Evolutionary conservation across 2,797 vertebrate species (phyloP).

Genomic region (Chelon auratus): DNA sequence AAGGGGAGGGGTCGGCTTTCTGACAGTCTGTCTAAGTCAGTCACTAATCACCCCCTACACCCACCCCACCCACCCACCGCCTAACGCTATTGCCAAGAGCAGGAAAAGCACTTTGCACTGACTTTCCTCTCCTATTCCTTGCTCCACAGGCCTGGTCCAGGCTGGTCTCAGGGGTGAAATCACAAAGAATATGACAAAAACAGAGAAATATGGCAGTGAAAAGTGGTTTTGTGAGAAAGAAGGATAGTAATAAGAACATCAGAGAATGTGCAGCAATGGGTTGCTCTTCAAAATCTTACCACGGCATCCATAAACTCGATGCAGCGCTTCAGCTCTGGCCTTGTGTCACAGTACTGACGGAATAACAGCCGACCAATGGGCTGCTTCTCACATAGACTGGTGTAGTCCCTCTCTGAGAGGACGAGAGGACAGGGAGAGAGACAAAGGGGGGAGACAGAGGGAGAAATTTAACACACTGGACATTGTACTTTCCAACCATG

Average conservation of each 20-base stretch:
- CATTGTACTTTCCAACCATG: neutral
- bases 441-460: conserved; percentile 1
- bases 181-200: conserved; percentile 34
- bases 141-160: conserved; percentile 27
- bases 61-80: conserved; percentile 54
- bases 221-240: conserved; percentile 3
- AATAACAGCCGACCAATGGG: conserved; percentile 94
- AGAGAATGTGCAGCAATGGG: conserved; percentile 1
- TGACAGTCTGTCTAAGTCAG: conserved; percentile 73
- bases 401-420: conserved; percentile 89
- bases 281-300: conserved; percentile 58
- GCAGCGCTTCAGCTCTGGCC: conserved; percentile 87
- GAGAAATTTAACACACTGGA: neutral
- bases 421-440: neutral
- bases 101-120: conserved; percentile 42
- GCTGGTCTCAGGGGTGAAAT: conserved; percentile 32
- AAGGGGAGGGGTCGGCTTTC: conserved; percentile 62
- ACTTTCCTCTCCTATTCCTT: conserved; percentile 29
- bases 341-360: conserved; percentile 92
- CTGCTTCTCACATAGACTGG: conserved; percentile 92
- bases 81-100: conserved; percentile 57
- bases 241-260: neutral
- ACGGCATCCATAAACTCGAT: conserved; percentile 93
- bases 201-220: conserved; percentile 6
- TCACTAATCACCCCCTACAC: conserved; percentile 66